Conservation (phyloP, 1,140 invertebrate genomes). For the Dendrolimus kikuchii region DNA sequence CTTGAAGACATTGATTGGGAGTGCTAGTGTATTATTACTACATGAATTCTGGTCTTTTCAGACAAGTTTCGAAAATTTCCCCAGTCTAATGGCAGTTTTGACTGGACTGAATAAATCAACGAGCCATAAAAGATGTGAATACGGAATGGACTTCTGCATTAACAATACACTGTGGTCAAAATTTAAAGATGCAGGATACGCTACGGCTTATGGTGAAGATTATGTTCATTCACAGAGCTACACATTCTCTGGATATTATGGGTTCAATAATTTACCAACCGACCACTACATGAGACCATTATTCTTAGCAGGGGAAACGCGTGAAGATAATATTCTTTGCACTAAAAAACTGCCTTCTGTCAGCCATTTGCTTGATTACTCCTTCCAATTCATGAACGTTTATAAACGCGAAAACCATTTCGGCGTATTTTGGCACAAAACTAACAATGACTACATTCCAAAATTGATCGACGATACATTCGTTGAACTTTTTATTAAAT, state of each 20-base stretch:
- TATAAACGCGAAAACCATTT: slow-evolving; percentile 75
- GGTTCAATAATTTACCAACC: slow-evolving; percentile 71
- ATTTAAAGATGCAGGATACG: slow-evolving; percentile 48
- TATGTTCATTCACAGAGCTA: slow-evolving; percentile 37
- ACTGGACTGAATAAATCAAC: slow-evolving; percentile 74
- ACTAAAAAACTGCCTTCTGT: slow-evolving; percentile 72
- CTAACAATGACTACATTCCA: slow-evolving; percentile 76
- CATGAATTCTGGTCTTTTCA: no score
- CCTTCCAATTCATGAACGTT: slow-evolving; percentile 74
- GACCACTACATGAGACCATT: slow-evolving; percentile 83
- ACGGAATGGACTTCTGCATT: slow-evolving; percentile 66
- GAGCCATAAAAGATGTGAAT: slow-evolving; percentile 69
- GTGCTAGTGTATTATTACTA: no score
- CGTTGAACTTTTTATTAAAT: slow-evolving; percentile 63
- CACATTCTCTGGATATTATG: slow-evolving; percentile 44
- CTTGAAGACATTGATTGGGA: no score
- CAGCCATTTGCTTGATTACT: slow-evolving; percentile 74
- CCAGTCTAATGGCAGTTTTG: slow-evolving; percentile 84
- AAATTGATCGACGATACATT: slow-evolving; percentile 60
- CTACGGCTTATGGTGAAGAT: slow-evolving; percentile 61
- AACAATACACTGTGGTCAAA: slow-evolving; percentile 47
- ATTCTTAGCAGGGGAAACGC: slow-evolving; percentile 72
- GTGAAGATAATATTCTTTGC: slow-evolving; percentile 57
- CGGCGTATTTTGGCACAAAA: slow-evolving; percentile 82
- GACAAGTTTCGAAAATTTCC: slow-evolving; percentile 44